These are phyloP conservation scores for Rhingia campestris DNA, from an alignment of 2,888 invertebrate genomes.

Conservation along the genomic window DNA sequence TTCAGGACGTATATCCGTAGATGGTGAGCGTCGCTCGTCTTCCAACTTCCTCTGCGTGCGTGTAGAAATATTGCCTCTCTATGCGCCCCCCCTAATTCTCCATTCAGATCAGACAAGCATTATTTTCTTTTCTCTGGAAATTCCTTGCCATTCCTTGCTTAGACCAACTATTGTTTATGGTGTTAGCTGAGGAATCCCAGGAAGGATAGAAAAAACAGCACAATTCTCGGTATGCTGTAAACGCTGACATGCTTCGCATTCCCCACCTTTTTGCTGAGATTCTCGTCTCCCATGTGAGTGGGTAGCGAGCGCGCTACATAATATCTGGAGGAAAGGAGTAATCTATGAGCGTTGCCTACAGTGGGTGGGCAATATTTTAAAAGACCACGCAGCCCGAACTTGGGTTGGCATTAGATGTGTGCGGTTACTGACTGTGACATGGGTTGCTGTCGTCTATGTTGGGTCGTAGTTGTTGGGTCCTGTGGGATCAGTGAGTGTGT, in stretches of 20 bases:
- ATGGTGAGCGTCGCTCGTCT: conserved; percentile 8
- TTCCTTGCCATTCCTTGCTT: conserved; percentile 65
- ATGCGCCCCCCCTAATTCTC: conserved; percentile 55
- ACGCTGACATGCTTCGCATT: conserved; percentile 70
- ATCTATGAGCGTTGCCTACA: conserved; percentile 39
- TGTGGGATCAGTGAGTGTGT: conserved; percentile 69
- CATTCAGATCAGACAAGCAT: conserved; percentile 71
- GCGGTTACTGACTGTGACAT: conserved; percentile 70
- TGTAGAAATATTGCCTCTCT: conserved; percentile 26
- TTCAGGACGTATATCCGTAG: conserved; percentile 16
- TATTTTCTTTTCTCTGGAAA: conserved; percentile 70
- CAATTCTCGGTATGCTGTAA: conserved; percentile 69
- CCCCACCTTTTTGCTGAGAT: conserved; percentile 66
- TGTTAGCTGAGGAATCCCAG: conserved; percentile 63
- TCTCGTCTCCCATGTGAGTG: conserved; percentile 22
- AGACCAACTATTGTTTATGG: conserved; percentile 72
- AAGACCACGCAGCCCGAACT: conserved; percentile 28
- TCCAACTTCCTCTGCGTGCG: conserved; percentile 34
- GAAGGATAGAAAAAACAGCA: conserved; percentile 38
- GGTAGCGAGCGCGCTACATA: not conserved
- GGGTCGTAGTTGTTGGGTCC: conserved; percentile 27
- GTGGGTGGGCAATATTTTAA: conserved; percentile 64
- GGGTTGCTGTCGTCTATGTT: conserved; percentile 23
- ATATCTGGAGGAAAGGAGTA: conserved; percentile 48
- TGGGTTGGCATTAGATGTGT: conserved; percentile 70